Evolutionary conservation across 2,888 invertebrate species (phyloP).

Genomic region (Eupithecia tripunctaria): DNA sequence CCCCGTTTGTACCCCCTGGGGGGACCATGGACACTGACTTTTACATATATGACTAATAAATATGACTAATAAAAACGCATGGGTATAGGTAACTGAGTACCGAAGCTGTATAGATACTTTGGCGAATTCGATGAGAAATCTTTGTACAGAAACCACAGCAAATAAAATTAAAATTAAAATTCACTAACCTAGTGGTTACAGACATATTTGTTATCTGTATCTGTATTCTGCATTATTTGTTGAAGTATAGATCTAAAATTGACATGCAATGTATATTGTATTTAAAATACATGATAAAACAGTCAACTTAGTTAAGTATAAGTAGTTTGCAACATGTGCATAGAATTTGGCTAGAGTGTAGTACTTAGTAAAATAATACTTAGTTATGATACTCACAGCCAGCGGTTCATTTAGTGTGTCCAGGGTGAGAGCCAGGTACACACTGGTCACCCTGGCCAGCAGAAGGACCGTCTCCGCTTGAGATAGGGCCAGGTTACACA

Average conservation of each 20-base stretch:
- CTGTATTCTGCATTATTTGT: neutral
- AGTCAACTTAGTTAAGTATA: neutral
- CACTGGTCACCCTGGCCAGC: constrained; percentile 70
- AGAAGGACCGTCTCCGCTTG: constrained; percentile 47
- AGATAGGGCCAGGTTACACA: constrained; percentile 81
- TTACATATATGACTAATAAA: too few relatives aligned
- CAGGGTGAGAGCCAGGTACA: constrained; percentile 74
- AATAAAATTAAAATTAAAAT: neutral
- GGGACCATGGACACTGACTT: too few relatives aligned
- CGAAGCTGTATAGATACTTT: too few relatives aligned
- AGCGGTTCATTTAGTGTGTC: constrained; percentile 60
- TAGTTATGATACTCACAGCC: constrained; percentile 56
- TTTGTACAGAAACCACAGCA: neutral
- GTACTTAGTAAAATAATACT: neutral
- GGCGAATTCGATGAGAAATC: neutral
- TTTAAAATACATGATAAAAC: neutral
- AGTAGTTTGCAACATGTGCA: neutral
- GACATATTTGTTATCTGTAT: too few relatives aligned
- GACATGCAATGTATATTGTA: neutral
- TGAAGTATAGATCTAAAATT: neutral
- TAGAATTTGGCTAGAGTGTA: neutral
- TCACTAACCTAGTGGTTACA: too few relatives aligned
- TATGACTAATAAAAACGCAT: too few relatives aligned
- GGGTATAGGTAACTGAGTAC: too few relatives aligned
- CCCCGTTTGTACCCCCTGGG: too few relatives aligned